Evolutionary conservation across 1,140 invertebrate genomes (phyloP).

Genomic region (Drosophila ogumai): DNA sequence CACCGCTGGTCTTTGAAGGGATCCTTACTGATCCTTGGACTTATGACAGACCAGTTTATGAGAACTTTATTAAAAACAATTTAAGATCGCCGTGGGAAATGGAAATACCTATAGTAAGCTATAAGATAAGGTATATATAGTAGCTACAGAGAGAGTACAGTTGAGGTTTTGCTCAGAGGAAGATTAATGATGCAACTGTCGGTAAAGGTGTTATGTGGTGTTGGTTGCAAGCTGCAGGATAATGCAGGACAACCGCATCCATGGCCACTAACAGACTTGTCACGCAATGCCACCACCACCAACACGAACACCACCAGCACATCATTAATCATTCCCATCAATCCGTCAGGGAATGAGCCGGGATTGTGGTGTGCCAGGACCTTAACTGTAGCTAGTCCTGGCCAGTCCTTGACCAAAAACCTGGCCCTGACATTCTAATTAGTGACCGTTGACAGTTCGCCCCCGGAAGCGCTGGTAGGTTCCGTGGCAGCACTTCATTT

Average conservation of each 20-base stretch:
- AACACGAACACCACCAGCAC: slow-evolving; percentile 10
- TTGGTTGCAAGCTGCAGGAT: slow-evolving; percentile 48
- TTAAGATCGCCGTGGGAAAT: slow-evolving; percentile 68
- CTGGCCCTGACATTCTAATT: slow-evolving; percentile 56
- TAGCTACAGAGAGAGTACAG: slow-evolving; percentile 11
- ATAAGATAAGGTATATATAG: not conserved
- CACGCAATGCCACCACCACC: slow-evolving; percentile 64
- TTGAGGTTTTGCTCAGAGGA: slow-evolving; percentile 3
- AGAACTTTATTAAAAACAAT: slow-evolving; percentile 77
- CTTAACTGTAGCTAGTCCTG: not conserved
- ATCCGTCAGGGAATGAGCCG: slow-evolving; percentile 61
- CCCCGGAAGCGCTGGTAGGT: slow-evolving; percentile 29
- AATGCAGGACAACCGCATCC: slow-evolving; percentile 41
- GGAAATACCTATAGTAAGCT: not conserved
- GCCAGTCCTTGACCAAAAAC: slow-evolving; percentile 24
- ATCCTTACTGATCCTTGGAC: not conserved
- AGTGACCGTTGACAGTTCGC: slow-evolving; percentile 53
- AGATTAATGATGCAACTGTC: slow-evolving; percentile 68
- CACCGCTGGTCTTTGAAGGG: slow-evolving; percentile 51
- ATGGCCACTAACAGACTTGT: slow-evolving; percentile 75
- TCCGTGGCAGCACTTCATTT: slow-evolving; percentile 27
- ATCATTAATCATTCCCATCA: slow-evolving; percentile 75
- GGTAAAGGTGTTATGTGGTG: slow-evolving; percentile 47
- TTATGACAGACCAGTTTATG: slow-evolving; percentile 60
- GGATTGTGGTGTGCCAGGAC: slow-evolving; percentile 30